A percentile compares a stretch with the other conserved stretches of the same genome.
These are phyloP conservation scores for Suillia variegata DNA, from an alignment of 2,888 invertebrate species.

Conservation along the genomic window DNA sequence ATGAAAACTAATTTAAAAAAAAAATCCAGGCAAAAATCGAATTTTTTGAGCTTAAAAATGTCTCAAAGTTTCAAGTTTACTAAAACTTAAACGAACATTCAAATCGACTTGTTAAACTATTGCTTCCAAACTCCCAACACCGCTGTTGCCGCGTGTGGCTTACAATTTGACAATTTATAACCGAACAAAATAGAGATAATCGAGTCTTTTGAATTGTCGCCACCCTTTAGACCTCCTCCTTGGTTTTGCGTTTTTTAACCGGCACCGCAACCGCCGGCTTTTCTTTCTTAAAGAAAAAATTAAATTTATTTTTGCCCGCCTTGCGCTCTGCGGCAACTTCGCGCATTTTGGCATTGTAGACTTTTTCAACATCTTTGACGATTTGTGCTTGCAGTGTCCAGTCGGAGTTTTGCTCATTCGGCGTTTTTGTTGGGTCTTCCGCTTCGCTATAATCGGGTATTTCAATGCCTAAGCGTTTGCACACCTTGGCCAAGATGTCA, in stretches of 20 bases:
- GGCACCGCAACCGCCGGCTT: slow-evolving; percentile 17
- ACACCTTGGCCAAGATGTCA: slow-evolving; percentile 75
- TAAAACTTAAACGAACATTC: no score
- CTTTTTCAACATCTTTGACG: slow-evolving; percentile 68
- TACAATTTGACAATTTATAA: no score
- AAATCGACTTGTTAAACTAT: no score
- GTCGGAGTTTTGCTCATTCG: slow-evolving; percentile 60
- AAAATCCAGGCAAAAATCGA: no score
- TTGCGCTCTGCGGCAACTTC: slow-evolving; percentile 40
- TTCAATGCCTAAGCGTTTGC: slow-evolving; percentile 74
- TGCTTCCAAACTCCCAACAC: no score
- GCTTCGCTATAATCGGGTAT: slow-evolving; percentile 73
- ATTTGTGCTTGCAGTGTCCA: slow-evolving; percentile 75
- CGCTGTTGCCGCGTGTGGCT: no score
- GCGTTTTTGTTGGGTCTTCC: slow-evolving; percentile 70
- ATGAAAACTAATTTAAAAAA: no score
- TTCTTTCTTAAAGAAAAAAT: slow-evolving; percentile 19
- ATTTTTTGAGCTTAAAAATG: no score
- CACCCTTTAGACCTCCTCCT: slow-evolving; percentile 18
- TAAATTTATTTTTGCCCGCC: slow-evolving; percentile 24
- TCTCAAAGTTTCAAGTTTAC: no score
- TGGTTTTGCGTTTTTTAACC: slow-evolving; percentile 29
- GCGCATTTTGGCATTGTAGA: slow-evolving; percentile 63
- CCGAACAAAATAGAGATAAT: no score
- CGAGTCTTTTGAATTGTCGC: background rate